These are phyloP conservation scores for Tholera decimalis DNA, from an alignment of 2,888 invertebrate species.

Conservation along the genomic window DNA sequence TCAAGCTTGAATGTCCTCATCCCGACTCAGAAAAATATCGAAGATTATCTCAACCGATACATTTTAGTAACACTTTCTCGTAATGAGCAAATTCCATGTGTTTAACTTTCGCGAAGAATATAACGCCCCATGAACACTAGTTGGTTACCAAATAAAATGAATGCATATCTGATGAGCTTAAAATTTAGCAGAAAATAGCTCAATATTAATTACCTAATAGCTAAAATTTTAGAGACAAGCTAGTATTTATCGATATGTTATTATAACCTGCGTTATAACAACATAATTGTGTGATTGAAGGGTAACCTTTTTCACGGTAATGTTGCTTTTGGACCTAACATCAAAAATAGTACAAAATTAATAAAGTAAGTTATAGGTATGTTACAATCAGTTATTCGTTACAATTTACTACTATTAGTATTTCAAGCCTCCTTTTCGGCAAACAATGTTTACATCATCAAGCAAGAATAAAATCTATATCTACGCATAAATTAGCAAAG, in stretches of 20 bases:
- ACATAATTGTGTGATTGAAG: background rate
- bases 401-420: too few species aligned
- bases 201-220: conserved; percentile 4
- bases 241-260: background rate
- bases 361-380: too few species aligned
- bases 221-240: background rate
- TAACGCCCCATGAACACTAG: conserved; percentile 46
- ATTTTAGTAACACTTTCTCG: conserved; percentile 80
- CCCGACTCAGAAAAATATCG: conserved; percentile 55
- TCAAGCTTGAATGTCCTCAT: conserved; percentile 49
- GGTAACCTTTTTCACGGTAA: background rate
- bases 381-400: too few species aligned
- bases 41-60: conserved; percentile 63
- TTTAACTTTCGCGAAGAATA: conserved; percentile 64
- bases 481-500: background rate
- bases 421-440: too few species aligned
- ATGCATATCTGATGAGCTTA: conserved; percentile 28
- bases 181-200: conserved; percentile 20
- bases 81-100: conserved; percentile 67
- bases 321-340: too few species aligned
- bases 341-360: background rate
- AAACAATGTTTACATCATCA: too few species aligned
- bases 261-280: background rate
- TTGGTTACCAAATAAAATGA: conserved; percentile 36
- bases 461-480: background rate